phyloP scores from a whole-genome alignment of 2,797 vertebrate species.

The Spinus olivaceus region DNA sequence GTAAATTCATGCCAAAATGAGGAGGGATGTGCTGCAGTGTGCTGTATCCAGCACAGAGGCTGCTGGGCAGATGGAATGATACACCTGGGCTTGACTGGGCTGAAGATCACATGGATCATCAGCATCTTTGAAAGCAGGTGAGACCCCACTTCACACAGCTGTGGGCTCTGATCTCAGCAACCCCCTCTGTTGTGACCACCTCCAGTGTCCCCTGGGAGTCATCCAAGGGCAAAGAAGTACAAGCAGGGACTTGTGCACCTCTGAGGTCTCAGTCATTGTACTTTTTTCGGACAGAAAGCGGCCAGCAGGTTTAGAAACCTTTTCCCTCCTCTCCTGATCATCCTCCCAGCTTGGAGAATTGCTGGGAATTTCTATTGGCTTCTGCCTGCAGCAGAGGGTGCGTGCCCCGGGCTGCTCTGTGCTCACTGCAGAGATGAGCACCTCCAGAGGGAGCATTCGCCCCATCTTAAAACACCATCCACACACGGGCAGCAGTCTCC shows the following conservation, averaged over 20 bases:
- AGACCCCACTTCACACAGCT: accelerated
- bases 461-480: not conserved
- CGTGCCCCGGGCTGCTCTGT: accelerated
- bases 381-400: not conserved
- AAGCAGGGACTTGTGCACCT: not conserved
- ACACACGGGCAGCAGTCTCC: not conserved
- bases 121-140: not conserved
- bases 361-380: not conserved
- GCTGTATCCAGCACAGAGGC: not conserved
- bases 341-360: not conserved
- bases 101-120: accelerated
- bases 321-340: not conserved
- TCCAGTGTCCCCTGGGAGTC: not conserved
- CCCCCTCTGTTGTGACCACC: accelerated
- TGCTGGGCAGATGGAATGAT: not conserved
- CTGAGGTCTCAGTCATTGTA: not conserved
- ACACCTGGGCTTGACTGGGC: accelerated
- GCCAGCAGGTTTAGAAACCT: not conserved
- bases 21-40: not conserved
- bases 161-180: not conserved
- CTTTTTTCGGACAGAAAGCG: not conserved
- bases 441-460: slow-evolving; percentile 61
- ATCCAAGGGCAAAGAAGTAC: not conserved
- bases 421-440: not conserved
- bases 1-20: not conserved